Evolutionary conservation across 2,888 invertebrate species (phyloP).

Genomic region (Synergus itoensis): DNA sequence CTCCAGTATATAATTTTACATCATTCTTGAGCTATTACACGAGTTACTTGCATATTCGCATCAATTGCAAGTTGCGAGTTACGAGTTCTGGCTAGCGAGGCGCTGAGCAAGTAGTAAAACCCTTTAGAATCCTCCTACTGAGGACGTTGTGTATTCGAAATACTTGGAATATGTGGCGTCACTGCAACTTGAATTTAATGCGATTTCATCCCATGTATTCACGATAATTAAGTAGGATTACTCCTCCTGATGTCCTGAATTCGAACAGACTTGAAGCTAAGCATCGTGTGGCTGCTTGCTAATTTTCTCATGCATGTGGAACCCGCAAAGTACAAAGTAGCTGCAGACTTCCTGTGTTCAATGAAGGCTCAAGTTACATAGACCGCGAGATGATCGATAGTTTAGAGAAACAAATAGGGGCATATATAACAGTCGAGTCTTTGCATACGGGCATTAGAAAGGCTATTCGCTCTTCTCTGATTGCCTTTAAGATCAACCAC

Average conservation of each 20-base stretch:
- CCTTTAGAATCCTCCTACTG: not conserved
- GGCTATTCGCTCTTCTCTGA: not conserved
- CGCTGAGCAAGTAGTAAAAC: not conserved
- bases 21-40: not conserved
- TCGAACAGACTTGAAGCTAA: not conserved
- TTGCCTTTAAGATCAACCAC: not conserved
- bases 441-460: not conserved
- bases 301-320: not conserved
- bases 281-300: not conserved
- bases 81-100: not conserved
- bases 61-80: not conserved
- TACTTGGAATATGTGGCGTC: conserved; percentile 7
- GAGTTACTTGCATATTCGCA: not conserved
- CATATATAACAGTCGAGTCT: not conserved
- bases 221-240: conserved; percentile 10
- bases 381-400: conserved; percentile 23
- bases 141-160: not conserved
- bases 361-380: not conserved
- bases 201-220: not conserved
- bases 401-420: conserved; percentile 28
- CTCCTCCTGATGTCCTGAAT: conserved; percentile 2
- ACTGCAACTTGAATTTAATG: not conserved
- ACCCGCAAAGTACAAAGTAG: not conserved
- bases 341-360: not conserved
- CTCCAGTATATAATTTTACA: not conserved